Evolutionary conservation across 2,797 vertebrate genomes (phyloP), one percentile per base, ranked within the genome.

Genomic region (Huso huso): DNA sequence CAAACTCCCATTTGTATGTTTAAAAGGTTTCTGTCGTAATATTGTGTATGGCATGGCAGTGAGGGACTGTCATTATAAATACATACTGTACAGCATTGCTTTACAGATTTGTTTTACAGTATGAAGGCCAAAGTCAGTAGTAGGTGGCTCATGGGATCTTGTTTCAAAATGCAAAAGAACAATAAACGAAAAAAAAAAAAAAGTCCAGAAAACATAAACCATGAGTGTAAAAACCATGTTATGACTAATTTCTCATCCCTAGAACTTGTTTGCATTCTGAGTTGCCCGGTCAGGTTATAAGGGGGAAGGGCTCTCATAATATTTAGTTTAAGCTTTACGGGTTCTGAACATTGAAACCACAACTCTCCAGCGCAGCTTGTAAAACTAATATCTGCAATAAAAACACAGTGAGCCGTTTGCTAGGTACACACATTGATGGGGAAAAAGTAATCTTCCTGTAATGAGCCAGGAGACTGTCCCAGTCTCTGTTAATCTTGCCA

Each of bases 401-500:
- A 76, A 74, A 71, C 57, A 72, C 51, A 37, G 64, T 63, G 58
- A 57, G 70, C 65, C 66, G 63, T 69, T 62, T 72, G 63, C 60
- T 64, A 63, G 75, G 67, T 77, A 62, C 64, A 68, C 68, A 71
- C 62, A 64, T 75, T 70, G 71, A 77, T 74, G 74, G 72, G 72
- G 77, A 76, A 76, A 78, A 76, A 69, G 63, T 67, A 70, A 68
- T 74, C 65, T 58, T 62, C 60, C 37, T 74, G 74, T 76, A 73
- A 75, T 72, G 68, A 77, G 70, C 67, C 72, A 71, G 74, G 65
- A 72, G 70, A 71, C 62, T 66, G 71, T 49, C 70, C 10, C 66
- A 60, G 66, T 69, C 59, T 70, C 49, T 78, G 72, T 77, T 79
- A 66, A 73, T 74, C 69, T 74, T 79, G 75, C 72, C 74, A 67